Conservation (phyloP, 2,888 invertebrate species). For the Drosophila paucipuncta region DNA sequence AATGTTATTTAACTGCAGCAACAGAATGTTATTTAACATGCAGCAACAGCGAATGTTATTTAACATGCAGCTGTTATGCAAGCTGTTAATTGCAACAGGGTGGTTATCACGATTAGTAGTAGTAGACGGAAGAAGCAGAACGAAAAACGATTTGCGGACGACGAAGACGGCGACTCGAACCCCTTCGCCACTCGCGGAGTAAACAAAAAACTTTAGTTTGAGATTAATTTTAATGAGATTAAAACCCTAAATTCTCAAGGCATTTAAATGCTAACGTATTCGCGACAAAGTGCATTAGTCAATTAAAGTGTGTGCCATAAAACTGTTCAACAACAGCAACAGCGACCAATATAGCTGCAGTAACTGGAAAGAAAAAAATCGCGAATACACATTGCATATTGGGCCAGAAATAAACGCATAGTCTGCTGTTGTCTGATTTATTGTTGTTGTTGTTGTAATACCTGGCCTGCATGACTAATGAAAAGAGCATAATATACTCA, state of each 20-base stretch:
- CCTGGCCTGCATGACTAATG: constrained; percentile 72
- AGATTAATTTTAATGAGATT: constrained; percentile 66
- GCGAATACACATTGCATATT: constrained; percentile 40
- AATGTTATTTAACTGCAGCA: constrained; percentile 9
- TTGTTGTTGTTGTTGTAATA: constrained; percentile 7
- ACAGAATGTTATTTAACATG: constrained; percentile 12
- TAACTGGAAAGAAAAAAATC: constrained; percentile 27
- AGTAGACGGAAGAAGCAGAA: constrained; percentile 40
- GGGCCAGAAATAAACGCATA: constrained; percentile 48
- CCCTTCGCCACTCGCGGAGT: constrained; percentile 51
- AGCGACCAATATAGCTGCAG: constrained; percentile 36
- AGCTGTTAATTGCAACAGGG: constrained; percentile 50
- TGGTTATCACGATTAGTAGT: constrained; percentile 17
- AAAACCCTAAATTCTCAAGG: constrained; percentile 42
- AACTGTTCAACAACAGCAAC: constrained; percentile 14
- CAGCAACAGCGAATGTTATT: neutral
- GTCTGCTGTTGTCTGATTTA: constrained; percentile 15
- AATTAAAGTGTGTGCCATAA: constrained; percentile 37
- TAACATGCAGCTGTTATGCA: constrained; percentile 34
- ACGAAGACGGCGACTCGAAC: constrained; percentile 45
- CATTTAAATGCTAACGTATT: constrained; percentile 33
- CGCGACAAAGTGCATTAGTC: constrained; percentile 44
- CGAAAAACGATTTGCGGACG: constrained; percentile 42
- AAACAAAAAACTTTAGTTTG: constrained; percentile 58
- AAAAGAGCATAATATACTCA: constrained; percentile 50